Evolutionary conservation across 2,888 invertebrate genomes (phyloP).

Genomic region (Cosmia trapezina): DNA sequence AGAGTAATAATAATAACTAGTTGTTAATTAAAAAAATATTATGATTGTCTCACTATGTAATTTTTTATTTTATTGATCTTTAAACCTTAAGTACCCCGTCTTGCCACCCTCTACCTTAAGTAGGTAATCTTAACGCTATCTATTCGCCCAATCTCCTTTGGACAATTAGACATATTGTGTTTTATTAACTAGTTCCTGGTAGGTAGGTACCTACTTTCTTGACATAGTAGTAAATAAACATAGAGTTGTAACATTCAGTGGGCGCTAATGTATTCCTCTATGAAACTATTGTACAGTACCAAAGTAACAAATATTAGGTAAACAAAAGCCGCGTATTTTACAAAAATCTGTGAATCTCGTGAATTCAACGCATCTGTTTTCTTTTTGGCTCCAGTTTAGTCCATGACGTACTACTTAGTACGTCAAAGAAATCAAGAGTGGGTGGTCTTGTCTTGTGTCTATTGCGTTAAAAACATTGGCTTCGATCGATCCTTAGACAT

Average conservation of each 20-base stretch:
- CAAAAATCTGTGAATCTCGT: background rate
- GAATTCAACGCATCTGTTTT: background rate
- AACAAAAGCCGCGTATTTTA: background rate
- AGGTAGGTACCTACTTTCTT: too few species aligned
- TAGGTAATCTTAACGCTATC: too few species aligned
- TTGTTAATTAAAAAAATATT: too few species aligned
- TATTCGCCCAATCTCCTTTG: too few species aligned
- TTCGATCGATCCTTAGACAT: background rate
- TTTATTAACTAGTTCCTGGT: too few species aligned
- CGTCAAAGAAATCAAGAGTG: conserved; percentile 13
- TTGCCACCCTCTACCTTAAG: too few species aligned
- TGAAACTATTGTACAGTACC: background rate
- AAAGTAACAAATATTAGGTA: background rate
- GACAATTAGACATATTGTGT: too few species aligned
- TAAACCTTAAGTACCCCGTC: too few species aligned
- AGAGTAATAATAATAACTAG: too few species aligned
- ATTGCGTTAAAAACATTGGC: conserved; percentile 11
- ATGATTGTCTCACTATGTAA: too few species aligned
- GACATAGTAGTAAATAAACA: background rate
- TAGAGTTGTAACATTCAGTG: background rate
- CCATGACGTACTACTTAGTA: conserved; percentile 2
- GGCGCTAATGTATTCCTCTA: background rate
- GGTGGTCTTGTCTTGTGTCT: background rate
- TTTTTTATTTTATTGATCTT: too few species aligned
- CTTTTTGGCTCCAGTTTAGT: conserved; percentile 9